A percentile compares a stretch with the other conserved stretches of the same genome.
phyloP scores from a whole-genome alignment of 1,140 invertebrate species.

The Caenorhabditis inopinata region DNA sequence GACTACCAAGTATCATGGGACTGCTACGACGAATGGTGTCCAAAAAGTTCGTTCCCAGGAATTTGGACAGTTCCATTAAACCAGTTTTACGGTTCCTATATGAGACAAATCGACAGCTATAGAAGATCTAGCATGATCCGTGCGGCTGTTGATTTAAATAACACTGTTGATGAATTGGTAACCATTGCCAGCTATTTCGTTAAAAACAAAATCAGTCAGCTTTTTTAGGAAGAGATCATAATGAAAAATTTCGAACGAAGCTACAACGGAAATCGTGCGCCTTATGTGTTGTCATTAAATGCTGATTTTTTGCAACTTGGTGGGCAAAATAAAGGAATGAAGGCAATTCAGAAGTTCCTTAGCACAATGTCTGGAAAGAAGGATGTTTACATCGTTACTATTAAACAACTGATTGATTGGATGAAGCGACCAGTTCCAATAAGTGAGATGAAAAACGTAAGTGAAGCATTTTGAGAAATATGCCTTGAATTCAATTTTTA shows the following conservation, averaged over 20 bases:
- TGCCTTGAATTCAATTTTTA: too few relatives aligned
- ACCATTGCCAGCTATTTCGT: too few relatives aligned
- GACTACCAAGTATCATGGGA: conserved; percentile 49
- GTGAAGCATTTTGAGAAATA: not conserved
- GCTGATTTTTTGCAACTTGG: conserved; percentile 52
- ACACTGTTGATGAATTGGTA: conserved; percentile 47
- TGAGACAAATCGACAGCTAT: conserved; percentile 46
- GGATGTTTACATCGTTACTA: conserved; percentile 50
- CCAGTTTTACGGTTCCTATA: conserved; percentile 51
- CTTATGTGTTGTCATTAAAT: conserved; percentile 52
- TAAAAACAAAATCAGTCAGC: not conserved
- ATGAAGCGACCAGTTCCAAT: conserved; percentile 48
- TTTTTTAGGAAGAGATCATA: conserved; percentile 38
- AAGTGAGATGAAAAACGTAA: conserved; percentile 35
- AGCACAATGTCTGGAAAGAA: conserved; percentile 36
- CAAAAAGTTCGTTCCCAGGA: conserved; percentile 50
- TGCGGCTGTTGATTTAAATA: conserved; percentile 49
- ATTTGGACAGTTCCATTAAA: conserved; percentile 54
- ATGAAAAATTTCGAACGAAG: conserved; percentile 49
- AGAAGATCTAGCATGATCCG: conserved; percentile 47
- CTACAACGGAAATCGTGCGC: conserved; percentile 50
- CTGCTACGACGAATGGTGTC: conserved; percentile 44
- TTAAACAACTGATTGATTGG: conserved; percentile 52
- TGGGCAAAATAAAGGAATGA: conserved; percentile 44
- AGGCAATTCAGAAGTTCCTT: conserved; percentile 46